Conservation (phyloP, 2,888 invertebrate species). For the Parelbella ahira region DNA sequence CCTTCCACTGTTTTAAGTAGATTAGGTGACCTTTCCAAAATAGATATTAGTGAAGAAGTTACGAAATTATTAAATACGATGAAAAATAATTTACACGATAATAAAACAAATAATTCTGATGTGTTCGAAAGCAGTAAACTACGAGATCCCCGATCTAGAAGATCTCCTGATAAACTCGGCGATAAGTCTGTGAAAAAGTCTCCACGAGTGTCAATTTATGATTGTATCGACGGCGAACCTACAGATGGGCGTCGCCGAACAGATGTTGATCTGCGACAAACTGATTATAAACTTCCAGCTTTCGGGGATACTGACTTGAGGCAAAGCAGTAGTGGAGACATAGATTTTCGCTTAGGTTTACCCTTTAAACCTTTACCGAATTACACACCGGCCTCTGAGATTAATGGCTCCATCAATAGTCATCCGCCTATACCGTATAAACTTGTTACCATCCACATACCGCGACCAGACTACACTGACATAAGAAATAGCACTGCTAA, state of each 20-base stretch:
- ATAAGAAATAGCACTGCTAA: slow-evolving; percentile 85
- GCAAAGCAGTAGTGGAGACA: slow-evolving; percentile 81
- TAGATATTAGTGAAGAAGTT: slow-evolving; percentile 87
- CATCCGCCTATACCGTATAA: slow-evolving; percentile 88
- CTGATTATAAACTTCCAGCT: slow-evolving; percentile 75
- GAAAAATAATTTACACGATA: slow-evolving; percentile 71
- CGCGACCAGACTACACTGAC: slow-evolving; percentile 87
- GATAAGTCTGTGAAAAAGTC: slow-evolving; percentile 48
- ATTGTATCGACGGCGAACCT: slow-evolving; percentile 79
- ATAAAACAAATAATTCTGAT: slow-evolving; percentile 40
- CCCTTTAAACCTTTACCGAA: slow-evolving; percentile 91
- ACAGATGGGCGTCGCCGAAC: slow-evolving; percentile 68
- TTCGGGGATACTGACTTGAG: slow-evolving; percentile 85
- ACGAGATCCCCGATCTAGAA: slow-evolving; percentile 64
- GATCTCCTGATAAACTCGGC: slow-evolving; percentile 58
- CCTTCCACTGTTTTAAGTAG: slow-evolving; percentile 79
- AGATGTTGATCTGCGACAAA: slow-evolving; percentile 75
- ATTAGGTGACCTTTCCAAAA: slow-evolving; percentile 85
- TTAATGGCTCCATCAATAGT: slow-evolving; percentile 89
- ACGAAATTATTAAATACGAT: slow-evolving; percentile 84
- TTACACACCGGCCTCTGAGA: slow-evolving; percentile 92
- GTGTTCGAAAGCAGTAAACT: slow-evolving; percentile 36
- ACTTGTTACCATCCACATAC: slow-evolving; percentile 82
- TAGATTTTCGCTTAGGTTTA: slow-evolving; percentile 86
- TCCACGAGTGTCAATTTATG: slow-evolving; percentile 79